These are phyloP conservation scores for Operophtera brumata DNA, from an alignment of 2,888 invertebrate genomes.

Conservation along the genomic window DNA sequence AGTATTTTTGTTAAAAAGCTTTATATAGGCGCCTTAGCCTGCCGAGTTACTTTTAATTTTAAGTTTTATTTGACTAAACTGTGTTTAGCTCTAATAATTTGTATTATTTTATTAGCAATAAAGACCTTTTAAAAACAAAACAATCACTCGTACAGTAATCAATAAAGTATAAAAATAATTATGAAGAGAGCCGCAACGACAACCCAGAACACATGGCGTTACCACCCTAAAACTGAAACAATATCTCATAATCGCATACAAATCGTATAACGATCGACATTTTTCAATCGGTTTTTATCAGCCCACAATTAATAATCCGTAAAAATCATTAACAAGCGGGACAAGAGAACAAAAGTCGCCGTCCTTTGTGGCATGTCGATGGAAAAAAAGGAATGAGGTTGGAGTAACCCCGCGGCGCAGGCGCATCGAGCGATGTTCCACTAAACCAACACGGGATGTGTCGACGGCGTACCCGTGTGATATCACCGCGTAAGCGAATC, in stretches of 20 bases:
- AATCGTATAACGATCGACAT: constrained; percentile 49
- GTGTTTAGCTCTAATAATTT: no score
- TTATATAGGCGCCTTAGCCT: no score
- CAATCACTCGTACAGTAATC: no score
- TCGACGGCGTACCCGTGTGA: constrained; percentile 55
- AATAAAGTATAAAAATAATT: neutral
- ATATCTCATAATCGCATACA: constrained; percentile 35
- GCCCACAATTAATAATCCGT: constrained; percentile 77
- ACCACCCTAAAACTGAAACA: constrained; percentile 16
- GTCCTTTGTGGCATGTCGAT: constrained; percentile 70
- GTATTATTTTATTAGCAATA: no score
- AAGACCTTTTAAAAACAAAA: no score
- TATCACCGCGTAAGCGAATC: constrained; percentile 36
- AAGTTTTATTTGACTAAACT: no score
- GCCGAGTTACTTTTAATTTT: no score
- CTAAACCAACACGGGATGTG: constrained; percentile 74
- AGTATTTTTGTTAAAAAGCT: no score
- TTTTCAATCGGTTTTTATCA: constrained; percentile 74
- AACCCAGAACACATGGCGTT: neutral
- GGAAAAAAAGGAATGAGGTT: constrained; percentile 54
- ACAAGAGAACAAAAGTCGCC: constrained; percentile 78
- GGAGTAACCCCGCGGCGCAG: constrained; percentile 60
- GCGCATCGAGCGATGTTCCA: constrained; percentile 35
- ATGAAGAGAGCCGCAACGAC: neutral
- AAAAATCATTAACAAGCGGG: constrained; percentile 78